Evolutionary conservation across 2,797 vertebrate species (phyloP), one percentile per base, ranked within the genome.

Genomic region (Enteromius viviparus): DNA sequence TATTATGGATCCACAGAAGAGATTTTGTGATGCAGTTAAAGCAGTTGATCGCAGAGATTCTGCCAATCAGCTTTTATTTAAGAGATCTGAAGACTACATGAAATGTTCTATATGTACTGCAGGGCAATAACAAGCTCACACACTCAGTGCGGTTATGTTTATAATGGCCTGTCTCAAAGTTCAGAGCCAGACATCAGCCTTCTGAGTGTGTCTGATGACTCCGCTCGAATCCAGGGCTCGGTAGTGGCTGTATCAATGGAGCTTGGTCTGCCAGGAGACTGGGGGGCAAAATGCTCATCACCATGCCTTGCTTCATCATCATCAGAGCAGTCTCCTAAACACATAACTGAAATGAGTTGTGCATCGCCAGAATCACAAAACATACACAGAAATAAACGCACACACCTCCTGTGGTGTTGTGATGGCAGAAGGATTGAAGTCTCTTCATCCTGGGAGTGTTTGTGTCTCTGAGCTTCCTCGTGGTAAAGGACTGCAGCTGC

Each of bases 151-250:
- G 12, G 65, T 5, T 0, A 3, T 70, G 51, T 23, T 42, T 42
- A 34, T 21, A 42, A 58, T 19, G n/a, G 21, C n/a, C 29, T 2
- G 1, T 42, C 7, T 42, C 49, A 74, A n/a, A 40, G 70, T 69
- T 83, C 49, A 69, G 81, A 76, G 17, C 17, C 72, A 11, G 49
- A 83, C 81, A 83, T 83, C 37, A 83, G 51, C 26, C 81, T 77
- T 26, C 37, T 83, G 51, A 83, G 81, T 1, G 74, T 76, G 10
- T 83, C 81, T 34, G 81, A 83, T 0, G 74, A 83, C 23, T 82
- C 72, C 0, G 49, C 72, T 58, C 81, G 72, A 66, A 69, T 19
- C 81, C 81, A 82, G 58, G 21, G 70, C 60, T 82, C 71, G 5
- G 80, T 51, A 19, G 51, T 45, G 1, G 29, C 29, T 68, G 71